Conservation (phyloP, 2,113 vertebrate genomes). For the Phasianus colchicus region DNA sequence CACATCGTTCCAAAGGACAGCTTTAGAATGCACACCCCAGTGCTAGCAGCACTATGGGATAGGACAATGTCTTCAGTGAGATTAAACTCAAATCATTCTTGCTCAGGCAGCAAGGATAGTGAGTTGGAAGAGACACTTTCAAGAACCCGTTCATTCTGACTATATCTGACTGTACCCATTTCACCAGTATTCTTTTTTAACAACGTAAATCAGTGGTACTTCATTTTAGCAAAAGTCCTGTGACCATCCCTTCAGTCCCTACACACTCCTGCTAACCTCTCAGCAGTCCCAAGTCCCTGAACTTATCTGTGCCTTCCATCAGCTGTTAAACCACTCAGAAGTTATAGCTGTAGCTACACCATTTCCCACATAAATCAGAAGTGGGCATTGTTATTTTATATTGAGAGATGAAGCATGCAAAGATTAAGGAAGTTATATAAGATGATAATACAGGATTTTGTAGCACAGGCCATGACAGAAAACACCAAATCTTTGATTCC, state of each 20-base stretch:
- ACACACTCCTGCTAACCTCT: neutral
- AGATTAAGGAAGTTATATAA: neutral
- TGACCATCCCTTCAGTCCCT: neutral
- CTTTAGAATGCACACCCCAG: neutral
- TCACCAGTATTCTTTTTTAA: neutral
- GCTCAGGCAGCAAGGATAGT: neutral
- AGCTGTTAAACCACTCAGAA: neutral
- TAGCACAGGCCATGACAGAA: neutral
- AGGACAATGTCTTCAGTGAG: neutral
- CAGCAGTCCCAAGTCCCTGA: neutral
- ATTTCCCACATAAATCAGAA: neutral
- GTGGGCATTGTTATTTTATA: neutral
- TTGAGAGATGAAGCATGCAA: neutral
- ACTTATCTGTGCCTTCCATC: neutral
- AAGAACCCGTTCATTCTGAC: neutral
- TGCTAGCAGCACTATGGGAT: neutral
- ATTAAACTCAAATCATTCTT: neutral
- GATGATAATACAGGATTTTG: neutral
- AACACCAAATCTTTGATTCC: neutral
- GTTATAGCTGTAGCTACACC: neutral
- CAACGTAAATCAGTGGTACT: neutral
- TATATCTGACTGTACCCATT: neutral
- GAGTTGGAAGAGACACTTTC: neutral
- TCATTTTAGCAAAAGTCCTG: neutral
- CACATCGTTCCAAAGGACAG: neutral